Conservation (phyloP, 2,797 vertebrate genomes). For the Melanotaenia parkinsoni region DNA sequence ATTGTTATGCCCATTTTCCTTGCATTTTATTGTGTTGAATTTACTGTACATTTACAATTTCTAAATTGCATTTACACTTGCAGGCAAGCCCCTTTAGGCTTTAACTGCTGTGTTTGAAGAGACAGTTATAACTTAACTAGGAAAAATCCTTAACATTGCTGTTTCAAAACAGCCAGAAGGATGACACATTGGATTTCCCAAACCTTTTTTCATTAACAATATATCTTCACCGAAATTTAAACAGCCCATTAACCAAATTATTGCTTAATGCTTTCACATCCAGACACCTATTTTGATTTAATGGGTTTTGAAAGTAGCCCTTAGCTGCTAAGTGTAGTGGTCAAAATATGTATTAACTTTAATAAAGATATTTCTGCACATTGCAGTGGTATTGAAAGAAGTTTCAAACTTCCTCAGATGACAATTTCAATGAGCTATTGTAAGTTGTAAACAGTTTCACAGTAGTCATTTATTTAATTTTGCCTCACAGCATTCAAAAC, state of each 20-base stretch:
- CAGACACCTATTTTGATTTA: slow-evolving; percentile 31
- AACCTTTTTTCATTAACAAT: slow-evolving; percentile 50
- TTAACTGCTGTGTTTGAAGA: slow-evolving; percentile 30
- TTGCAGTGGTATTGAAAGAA: slow-evolving; percentile 1
- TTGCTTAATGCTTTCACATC: slow-evolving; percentile 37
- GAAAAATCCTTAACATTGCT: slow-evolving; percentile 7
- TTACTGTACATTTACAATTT: slow-evolving; percentile 26
- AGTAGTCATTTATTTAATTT: neutral
- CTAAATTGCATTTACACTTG: slow-evolving; percentile 25
- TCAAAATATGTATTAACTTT: slow-evolving; percentile 12
- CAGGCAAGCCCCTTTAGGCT: slow-evolving; percentile 28
- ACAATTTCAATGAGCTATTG: neutral
- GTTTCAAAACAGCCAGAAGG: slow-evolving; percentile 56
- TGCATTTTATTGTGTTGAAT: slow-evolving; percentile 17
- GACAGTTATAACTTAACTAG: slow-evolving; percentile 29
- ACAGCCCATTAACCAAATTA: slow-evolving; percentile 49
- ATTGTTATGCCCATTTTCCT: neutral
- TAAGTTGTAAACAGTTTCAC: neutral
- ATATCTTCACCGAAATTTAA: slow-evolving; percentile 51
- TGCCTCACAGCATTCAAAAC: neutral
- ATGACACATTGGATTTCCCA: slow-evolving; percentile 37
- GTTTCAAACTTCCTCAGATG: neutral
- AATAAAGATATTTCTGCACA: slow-evolving; percentile 4
- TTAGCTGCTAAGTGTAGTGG: slow-evolving; percentile 31
- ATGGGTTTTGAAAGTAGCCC: slow-evolving; percentile 40